These are phyloP conservation scores for Eudyptes chrysolophus DNA, from an alignment of 2,113 vertebrate species.

Conservation along the genomic window DNA sequence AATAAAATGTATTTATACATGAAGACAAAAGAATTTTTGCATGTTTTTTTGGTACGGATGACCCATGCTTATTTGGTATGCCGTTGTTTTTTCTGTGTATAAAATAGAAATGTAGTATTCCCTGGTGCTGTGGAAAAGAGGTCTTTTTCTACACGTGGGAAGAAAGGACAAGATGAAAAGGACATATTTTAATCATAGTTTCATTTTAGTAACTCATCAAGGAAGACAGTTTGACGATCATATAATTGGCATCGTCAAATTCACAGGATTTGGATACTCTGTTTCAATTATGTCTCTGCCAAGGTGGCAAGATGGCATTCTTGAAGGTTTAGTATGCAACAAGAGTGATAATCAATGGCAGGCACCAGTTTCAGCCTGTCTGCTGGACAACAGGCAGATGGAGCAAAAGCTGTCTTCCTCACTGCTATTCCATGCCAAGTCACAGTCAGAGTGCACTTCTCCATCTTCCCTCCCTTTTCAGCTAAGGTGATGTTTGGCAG, in stretches of 20 bases:
- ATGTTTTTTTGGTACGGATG: neutral
- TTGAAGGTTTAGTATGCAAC: neutral
- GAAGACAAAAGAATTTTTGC: slow-evolving; percentile 43
- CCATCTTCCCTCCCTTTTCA: neutral
- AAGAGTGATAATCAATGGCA: neutral
- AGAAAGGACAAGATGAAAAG: neutral
- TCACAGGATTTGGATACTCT: neutral
- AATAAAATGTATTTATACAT: slow-evolving; percentile 54
- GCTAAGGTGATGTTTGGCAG: neutral
- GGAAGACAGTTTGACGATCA: accelerated
- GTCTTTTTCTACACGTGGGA: neutral
- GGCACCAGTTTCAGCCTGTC: neutral
- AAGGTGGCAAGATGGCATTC: neutral
- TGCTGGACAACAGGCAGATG: neutral
- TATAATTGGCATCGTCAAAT: neutral
- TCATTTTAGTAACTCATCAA: neutral
- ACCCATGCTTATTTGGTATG: neutral
- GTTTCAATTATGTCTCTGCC: neutral
- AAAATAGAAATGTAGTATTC: neutral
- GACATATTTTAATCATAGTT: neutral
- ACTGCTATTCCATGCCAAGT: neutral
- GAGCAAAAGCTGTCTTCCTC: neutral
- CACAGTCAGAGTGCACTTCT: neutral
- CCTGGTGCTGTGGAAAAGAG: neutral
- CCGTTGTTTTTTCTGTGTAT: neutral